A percentile compares a stretch with the other conserved stretches of the same genome.
Evolutionary conservation across 2,888 invertebrate species (phyloP).

Genomic region (Cylindroiulus punctatus): DNA sequence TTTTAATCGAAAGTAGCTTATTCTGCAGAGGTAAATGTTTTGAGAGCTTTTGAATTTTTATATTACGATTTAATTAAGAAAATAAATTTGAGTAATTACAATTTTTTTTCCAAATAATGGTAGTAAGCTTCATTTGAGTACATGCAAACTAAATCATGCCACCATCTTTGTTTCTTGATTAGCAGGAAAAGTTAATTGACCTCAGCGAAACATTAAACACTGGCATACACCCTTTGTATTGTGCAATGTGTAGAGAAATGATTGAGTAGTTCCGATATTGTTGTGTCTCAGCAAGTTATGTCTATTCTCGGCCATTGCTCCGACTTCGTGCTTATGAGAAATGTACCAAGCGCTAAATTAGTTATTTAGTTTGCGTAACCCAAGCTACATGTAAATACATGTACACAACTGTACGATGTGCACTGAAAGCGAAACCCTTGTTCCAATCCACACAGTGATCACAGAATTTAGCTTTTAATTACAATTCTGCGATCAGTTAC

Average conservation of each 20-base stretch:
- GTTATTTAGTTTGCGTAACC: neutral
- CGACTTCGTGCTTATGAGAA: neutral
- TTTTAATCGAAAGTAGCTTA: too few relatives aligned
- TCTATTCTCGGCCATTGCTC: neutral
- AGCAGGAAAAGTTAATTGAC: neutral
- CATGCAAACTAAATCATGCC: neutral
- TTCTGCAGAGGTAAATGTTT: too few relatives aligned
- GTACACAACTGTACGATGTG: too few relatives aligned
- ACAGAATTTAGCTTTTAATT: too few relatives aligned
- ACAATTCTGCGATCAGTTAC: too few relatives aligned
- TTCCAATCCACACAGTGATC: too few relatives aligned
- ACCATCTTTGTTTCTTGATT: neutral
- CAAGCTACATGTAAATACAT: neutral
- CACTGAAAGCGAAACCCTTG: too few relatives aligned
- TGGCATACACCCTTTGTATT: neutral
- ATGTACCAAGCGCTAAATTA: neutral
- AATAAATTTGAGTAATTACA: neutral
- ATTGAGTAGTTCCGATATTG: neutral
- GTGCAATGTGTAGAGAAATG: neutral
- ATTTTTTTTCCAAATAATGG: neutral
- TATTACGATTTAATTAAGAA: neutral
- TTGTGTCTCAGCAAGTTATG: constrained; percentile 13
- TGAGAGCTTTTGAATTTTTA: too few relatives aligned
- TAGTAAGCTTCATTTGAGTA: neutral
- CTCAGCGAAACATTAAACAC: neutral